phyloP scores from a whole-genome alignment of 2,888 invertebrate species.

The Diarsia mendica region DNA sequence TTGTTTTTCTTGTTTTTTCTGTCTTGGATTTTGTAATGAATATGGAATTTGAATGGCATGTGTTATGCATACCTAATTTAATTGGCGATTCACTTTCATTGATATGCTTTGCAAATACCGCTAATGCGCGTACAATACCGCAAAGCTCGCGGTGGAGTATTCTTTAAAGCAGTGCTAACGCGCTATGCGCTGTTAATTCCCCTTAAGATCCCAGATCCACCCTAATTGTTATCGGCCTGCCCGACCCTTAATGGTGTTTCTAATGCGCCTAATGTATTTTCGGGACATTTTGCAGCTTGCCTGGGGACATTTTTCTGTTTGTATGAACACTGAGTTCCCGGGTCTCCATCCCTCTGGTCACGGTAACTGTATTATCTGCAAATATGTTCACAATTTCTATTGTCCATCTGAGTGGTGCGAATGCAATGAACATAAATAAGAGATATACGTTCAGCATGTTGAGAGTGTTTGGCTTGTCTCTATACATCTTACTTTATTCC shows the following conservation, averaged over 20 bases:
- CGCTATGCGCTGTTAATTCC: constrained; percentile 86
- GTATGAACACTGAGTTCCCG: constrained; percentile 79
- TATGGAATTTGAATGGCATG: constrained; percentile 23
- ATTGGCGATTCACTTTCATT: neutral
- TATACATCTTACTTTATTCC: constrained; percentile 74
- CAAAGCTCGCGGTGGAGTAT: constrained; percentile 41
- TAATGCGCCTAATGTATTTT: constrained; percentile 90
- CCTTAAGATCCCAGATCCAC: constrained; percentile 87
- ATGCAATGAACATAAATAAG: constrained; percentile 87
- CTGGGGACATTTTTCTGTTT: constrained; percentile 88
- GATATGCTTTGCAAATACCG: neutral
- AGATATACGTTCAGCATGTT: constrained; percentile 74
- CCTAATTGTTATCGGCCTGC: constrained; percentile 89
- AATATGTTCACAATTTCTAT: constrained; percentile 90
- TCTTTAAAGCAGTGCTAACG: constrained; percentile 85
- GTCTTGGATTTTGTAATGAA: constrained; percentile 54
- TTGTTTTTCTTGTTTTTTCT: constrained; percentile 68
- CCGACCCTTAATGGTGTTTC: constrained; percentile 88
- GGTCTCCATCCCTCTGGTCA: constrained; percentile 77
- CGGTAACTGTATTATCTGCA: constrained; percentile 88
- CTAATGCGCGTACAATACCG: constrained; percentile 25
- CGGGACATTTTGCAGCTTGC: constrained; percentile 90
- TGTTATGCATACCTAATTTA: constrained; percentile 38
- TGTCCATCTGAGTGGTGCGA: constrained; percentile 84
- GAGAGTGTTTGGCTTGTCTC: constrained; percentile 70